Evolutionary conservation across 2,113 vertebrate species (phyloP).

Genomic region (Eulemur rufifrons): DNA sequence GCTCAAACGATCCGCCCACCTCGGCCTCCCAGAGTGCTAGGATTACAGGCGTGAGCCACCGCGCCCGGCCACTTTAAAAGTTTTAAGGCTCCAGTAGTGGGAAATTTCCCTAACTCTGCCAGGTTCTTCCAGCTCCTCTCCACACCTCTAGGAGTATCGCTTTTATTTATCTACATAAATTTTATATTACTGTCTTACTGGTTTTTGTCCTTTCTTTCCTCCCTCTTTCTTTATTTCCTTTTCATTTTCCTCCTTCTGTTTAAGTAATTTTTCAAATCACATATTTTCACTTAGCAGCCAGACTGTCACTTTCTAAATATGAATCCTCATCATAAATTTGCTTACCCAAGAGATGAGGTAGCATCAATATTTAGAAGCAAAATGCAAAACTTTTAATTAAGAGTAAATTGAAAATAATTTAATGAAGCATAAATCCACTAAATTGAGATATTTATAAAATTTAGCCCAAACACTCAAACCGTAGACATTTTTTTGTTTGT

Average conservation of each 20-base stretch:
- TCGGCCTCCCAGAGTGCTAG: no score
- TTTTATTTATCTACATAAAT: neutral
- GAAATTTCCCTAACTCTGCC: neutral
- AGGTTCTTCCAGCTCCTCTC: neutral
- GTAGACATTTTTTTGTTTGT: neutral
- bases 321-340: neutral
- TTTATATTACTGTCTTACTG: neutral
- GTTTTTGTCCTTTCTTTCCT: neutral
- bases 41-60: no score
- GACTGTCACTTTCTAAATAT: neutral
- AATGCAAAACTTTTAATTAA: neutral
- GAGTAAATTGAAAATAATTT: neutral
- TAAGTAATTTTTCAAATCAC: neutral
- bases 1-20: no score
- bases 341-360: neutral
- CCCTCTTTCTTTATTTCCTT: neutral
- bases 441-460: neutral
- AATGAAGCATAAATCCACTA: neutral
- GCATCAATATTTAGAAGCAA: neutral
- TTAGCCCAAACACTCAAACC: neutral
- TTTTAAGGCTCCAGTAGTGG: neutral
- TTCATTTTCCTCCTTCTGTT: neutral
- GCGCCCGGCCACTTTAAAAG: neutral
- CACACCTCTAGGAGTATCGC: accelerated
- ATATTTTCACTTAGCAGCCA: neutral